Base-by-base conservation (phyloP, 2,888 invertebrate species). In the Acrocyrtus sp. region DNA sequence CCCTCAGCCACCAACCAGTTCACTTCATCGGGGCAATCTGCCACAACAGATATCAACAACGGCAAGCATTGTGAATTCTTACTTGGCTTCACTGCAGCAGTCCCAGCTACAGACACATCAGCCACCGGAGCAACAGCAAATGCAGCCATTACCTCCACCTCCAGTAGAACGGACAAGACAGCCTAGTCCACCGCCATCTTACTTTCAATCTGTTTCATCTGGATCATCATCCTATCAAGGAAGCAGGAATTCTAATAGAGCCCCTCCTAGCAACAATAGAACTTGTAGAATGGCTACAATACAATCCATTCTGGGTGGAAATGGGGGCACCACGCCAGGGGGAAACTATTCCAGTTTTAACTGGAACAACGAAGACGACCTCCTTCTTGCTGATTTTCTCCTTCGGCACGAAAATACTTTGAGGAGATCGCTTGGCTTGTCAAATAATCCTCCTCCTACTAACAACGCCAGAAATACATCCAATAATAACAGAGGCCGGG, bases 31-130 rank as follows among this genome's bases (percentile, higher is more conserved):
- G 43, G 51, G 34, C n/a, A 61, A 69, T 24, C 61, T 61, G 17
- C 68, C 68, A 8, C 68, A 69, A 15, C 68, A 61, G 19, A 69
- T 60, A 22, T 61, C 61, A 1, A 54, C 54, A 5, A 61, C 68
- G 8, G 61, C 68, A n/a, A 61, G 54, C 19, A 69, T 69, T 17
- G 68, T 69, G n/a, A 61, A 58, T 24, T 69, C 68, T 0, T 69
- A 69, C 29, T 39, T 69, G 47, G 61, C 53, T 3, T 69, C 68
- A 2, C 21, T 69, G 15, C 68, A 69, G 24, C 65, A 50, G 19
- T n/a, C 17, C n/a, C 63, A 53, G 26, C 4, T 17, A 5, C 57
- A 57, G 8, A 39, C n/a, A 19, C 53, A 21, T 17, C 19, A 3
- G 19, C 43, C 50, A 2, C 45, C 58, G 15, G 29, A 29, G 17